Evolutionary conservation across 2,797 vertebrate species (phyloP), one percentile per base, ranked within the genome.

Genomic region (Odontamblyopus lacepedii): DNA sequence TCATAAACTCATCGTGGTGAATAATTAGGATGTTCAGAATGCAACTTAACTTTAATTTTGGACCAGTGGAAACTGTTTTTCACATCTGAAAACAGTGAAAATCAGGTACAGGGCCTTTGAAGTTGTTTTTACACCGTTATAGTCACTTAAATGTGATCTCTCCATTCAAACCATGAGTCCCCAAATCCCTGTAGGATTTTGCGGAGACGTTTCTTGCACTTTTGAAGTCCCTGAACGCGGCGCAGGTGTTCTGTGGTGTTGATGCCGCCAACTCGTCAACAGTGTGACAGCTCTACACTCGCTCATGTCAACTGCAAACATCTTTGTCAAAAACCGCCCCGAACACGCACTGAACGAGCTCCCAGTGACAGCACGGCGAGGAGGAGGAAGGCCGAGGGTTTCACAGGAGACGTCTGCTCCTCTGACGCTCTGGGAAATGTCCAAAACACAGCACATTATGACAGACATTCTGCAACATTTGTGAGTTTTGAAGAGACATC

Each of bases 271-370:
- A 70, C 6, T 63, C 12, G 73, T 59, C 32, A 55, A 38, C 38
- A 19, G 41, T 9, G 2, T 70, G 32, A 69, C 64, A 27, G 70
- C 67, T 66, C 60, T 18, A 60, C 57, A 60, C 57, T 60, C 27
- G 57, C 27, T 27, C 26, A 62, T 53, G 38, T 71, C n/a, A 51
- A 26, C 63, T 41, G 7, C 69, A 62, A 69, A 63, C 77, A 64
- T 18, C 15, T 68, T 32, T 69, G 44, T 13, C 9, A 50, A 29
- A 69, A 61, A 61, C 59, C 32, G 16, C 27, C 29, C 29, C 2
- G 7, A 30, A 32, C 27, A 61, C 29, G 0, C 35, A 6, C 57
- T 5, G 16, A 60, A 60, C 27, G 0, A 27, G 29, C 27, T 29
- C 6, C 13, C 57, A 18, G 15, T 60, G 57, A 60, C 57, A 60